A percentile compares a stretch with the other conserved stretches of the same genome.
Evolutionary conservation across 2,888 invertebrate species (phyloP).

Genomic region (Pilophorus perplexus): DNA sequence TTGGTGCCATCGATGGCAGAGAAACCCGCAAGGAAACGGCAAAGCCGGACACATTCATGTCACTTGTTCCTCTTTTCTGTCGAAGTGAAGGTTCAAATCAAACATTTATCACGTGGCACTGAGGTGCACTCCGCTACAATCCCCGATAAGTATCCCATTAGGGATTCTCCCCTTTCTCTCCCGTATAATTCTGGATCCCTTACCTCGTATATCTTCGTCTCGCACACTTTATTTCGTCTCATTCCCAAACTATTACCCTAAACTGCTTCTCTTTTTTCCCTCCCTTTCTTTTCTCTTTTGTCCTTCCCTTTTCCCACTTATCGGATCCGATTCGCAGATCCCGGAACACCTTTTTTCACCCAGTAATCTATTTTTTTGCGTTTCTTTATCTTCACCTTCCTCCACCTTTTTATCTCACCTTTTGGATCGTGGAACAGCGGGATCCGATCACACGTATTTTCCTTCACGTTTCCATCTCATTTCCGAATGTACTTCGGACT

Average conservation of each 20-base stretch:
- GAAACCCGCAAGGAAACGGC: no score
- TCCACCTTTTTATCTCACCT: no score
- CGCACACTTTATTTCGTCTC: conserved; percentile 30
- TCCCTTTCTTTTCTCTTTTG: not conserved
- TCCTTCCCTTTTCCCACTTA: conserved; percentile 18
- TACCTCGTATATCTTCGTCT: conserved; percentile 36
- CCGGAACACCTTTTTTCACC: conserved; percentile 18
- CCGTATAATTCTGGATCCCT: conserved; percentile 29
- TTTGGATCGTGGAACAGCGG: no score
- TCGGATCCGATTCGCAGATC: conserved; percentile 23
- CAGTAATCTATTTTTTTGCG: conserved; percentile 15
- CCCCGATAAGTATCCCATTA: conserved; percentile 34
- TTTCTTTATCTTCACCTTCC: not conserved
- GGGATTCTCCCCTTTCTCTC: not conserved
- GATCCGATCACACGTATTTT: no score
- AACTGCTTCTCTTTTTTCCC: conserved; percentile 13
- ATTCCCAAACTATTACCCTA: conserved; percentile 37
- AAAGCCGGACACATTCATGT: no score
- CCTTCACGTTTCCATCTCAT: no score
- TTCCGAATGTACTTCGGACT: no score
- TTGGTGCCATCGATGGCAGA: no score
- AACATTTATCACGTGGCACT: conserved; percentile 12
- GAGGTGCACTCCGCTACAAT: not conserved
- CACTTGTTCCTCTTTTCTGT: not conserved
- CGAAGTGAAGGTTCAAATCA: conserved; percentile 9